Base-by-base conservation (phyloP, 2,113 vertebrate genomes). In the Albula glossodonta region DNA sequence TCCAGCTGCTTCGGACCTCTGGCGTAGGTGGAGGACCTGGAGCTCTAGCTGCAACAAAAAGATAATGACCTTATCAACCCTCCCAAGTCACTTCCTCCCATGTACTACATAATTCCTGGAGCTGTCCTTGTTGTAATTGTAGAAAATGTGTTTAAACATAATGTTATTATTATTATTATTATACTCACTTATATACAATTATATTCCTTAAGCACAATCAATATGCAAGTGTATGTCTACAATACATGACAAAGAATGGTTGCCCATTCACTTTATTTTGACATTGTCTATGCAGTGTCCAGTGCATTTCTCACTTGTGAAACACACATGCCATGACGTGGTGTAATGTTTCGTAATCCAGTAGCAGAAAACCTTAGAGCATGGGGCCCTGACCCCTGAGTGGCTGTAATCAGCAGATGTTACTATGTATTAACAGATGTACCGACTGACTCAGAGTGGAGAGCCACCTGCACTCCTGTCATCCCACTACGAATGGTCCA, bases 21-120 rank as follows among this genome's bases (percentile, higher is more conserved):
- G n/a, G 56, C 49, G 25, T 74, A 79, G 84, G 84, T 25, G 83
- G 77, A 41, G 60, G 60, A 31, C 50, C 63, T 53, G 50, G 19
- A 10, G 63, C 63, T 15, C 5, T 52, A 10, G 51, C 85, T 86
- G 85, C 22, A 17, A 17, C 11, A 9, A 4, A 11, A 5, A 86
- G 85, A 86, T 86, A 86, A 41, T 17, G 41, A 22, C 81, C 22
- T 78, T 86, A 83, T 86, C 66, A 51, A 78, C 53, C 51, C 17
- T n/a, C 25, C 51, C 63, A 83, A 48, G 56, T 82, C 50, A 81
- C 60, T n/a, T 66, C 60, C 31, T 41, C 31, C 31, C 31, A 41
- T 41, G 31, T 41, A 41, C 31, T 41, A 41, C 31, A 41, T 1
- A 41, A 66, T 15, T 19, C 17, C 60, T 66, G 15, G 17, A 66